Evolutionary conservation across 2,797 vertebrate species (phyloP), one percentile per base, ranked within the genome.

Genomic region (Mus caroli): DNA sequence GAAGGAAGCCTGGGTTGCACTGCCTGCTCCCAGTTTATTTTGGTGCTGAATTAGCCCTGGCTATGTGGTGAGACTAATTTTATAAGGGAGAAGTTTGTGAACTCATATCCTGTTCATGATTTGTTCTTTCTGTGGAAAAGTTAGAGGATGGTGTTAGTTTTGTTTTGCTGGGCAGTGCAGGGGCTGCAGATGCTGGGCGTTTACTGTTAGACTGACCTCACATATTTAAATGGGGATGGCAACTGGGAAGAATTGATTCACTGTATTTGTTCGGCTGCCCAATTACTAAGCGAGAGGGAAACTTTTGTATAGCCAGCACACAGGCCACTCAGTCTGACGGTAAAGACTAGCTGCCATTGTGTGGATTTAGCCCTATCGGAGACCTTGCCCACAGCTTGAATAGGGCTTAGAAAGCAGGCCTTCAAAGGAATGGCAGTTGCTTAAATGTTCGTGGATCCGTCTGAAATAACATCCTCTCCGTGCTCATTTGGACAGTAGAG

Each of bases 391-490:
- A 43, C 0, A 12, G 77, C 9, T 93, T 97, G 95, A 98, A 97
- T 97, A 76, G 97, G 91, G 94, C 94, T 97, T 96, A 97, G 95
- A 97, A 98, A 97, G 78, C 90, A 94, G 96, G 87, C 85, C 93
- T 97, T 97, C 96, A 97, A 83, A 97, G 94, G 94, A 92, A 77
- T 73, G 58, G 90, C 92, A 84, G 58, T 84, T 87, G 94, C 97
- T 95, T 94, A 78, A 92, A 92, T 77, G 94, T 80, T 96, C 93
- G 1, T 31, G 94, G 77, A 64, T 96, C 75, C 83, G 96, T 96
- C 97, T 97, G 97, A 98, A 97, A 97, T 98, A 97, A 98, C 96
- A 97, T 97, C 96, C 93, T 77, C 94, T 15, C 24, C 20, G 12
- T 62, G 43, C 52, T 91, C 88, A 77, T 78, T n/a, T 75, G 85